Base-by-base conservation (phyloP, 2,797 vertebrate genomes). In the Hippopotamyrus pictus region DNA sequence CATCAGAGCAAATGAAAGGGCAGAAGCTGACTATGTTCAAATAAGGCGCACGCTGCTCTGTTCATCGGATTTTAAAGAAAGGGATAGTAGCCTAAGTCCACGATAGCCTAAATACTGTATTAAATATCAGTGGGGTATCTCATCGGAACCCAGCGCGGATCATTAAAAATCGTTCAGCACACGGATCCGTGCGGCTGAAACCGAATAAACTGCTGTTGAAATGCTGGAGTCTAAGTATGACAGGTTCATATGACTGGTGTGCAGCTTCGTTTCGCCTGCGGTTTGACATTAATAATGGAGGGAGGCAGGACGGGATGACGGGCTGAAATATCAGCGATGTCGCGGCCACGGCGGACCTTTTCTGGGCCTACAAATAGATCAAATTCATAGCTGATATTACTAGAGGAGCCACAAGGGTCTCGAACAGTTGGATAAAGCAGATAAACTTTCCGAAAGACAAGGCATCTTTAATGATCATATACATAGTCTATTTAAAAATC, bases 181-280 rank as follows among this genome's bases (percentile, higher is more conserved):
- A 93, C 69, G 90, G 90, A 94, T 93, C 93, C 93, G 93, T 94
- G 95, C 76, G 95, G 93, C 95, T 96, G 96, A 95, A 96, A 96
- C 95, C 88, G 93, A 95, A 97, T 96, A 96, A 97, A 96, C 94
- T 96, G 95, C 93, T 87, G 94, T 91, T 95, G 95, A 96, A 93
- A 94, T 93, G 93, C 22, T 84, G 93, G 94, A 94, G 94, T 95
- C 94, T 92, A 94, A 95, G 95, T 94, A 93, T 96, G 96, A 96
- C 95, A 95, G 94, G 94, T 92, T 92, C 94, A 91, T 93, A 93
- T 93, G 93, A 94, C 48, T 37, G 92, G 93, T 93, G 93, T 91
- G 93, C 92, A 90, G 91, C 46, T 87, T 86, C 79, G 93, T 92
- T 89, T 90, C 92, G 88, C 88, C 89, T 95, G 95, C 93, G 95